phyloP scores from a whole-genome alignment of 2,113 vertebrate species.

The Salvator merianae region DNA sequence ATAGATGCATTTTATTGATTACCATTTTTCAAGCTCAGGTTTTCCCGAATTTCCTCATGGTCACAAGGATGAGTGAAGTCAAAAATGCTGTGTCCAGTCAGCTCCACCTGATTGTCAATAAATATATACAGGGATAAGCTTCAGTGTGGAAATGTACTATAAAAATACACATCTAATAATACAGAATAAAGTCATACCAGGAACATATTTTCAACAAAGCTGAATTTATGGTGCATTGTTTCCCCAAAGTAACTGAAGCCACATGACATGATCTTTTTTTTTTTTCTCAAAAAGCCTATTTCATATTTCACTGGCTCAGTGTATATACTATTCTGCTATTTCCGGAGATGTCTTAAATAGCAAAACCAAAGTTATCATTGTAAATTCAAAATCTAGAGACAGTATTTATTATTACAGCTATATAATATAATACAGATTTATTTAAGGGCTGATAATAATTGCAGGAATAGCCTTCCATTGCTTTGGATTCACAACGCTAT shows the following conservation, averaged over 20 bases:
- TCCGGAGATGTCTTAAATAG: neutral
- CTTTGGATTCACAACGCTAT: no score
- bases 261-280: neutral
- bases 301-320: neutral
- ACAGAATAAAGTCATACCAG: neutral
- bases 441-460: neutral
- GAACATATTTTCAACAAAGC: neutral
- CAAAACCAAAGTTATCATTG: neutral
- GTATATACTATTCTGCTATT: no score
- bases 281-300: neutral
- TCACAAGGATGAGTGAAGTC: constrained; percentile 96
- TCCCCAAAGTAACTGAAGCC: neutral
- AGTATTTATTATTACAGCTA: neutral
- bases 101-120: constrained; percentile 82
- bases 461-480: neutral
- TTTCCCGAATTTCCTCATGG: constrained; percentile 91
- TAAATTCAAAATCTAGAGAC: neutral
- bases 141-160: neutral
- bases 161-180: neutral
- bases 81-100: constrained; percentile 95
- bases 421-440: neutral
- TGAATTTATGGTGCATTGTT: neutral
- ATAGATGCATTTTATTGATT: constrained; percentile 37
- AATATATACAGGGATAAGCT: constrained; percentile 28
- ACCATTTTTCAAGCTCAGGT: constrained; percentile 86